Conservation (phyloP, 2,797 vertebrate species). For the Pogoniulus pusillus region DNA sequence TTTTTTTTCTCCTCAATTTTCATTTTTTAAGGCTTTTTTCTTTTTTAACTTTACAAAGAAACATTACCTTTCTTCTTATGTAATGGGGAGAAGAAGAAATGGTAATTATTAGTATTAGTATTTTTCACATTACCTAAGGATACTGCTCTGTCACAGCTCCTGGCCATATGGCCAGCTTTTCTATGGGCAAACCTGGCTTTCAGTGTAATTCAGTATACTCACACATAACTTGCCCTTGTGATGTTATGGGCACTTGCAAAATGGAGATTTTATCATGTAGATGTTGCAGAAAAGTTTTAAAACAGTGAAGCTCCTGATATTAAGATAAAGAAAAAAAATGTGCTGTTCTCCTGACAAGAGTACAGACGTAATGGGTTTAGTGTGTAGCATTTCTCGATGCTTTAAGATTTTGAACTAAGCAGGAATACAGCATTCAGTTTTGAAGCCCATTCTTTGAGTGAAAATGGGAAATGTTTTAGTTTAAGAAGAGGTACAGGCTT, state of each 20-base stretch:
- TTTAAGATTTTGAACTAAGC: neutral
- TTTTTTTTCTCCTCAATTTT: neutral
- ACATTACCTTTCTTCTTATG: neutral
- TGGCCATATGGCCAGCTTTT: conserved; percentile 42
- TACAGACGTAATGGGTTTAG: neutral
- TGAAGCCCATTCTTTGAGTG: neutral
- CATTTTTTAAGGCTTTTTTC: neutral
- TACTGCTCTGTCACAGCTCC: conserved; percentile 54
- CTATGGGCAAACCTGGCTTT: conserved; percentile 18
- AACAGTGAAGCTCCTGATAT: neutral
- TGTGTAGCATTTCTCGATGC: neutral
- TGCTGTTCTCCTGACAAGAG: neutral
- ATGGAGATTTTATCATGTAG: neutral
- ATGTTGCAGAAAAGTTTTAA: neutral
- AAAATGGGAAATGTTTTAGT: neutral
- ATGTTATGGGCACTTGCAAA: neutral
- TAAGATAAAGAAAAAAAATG: neutral
- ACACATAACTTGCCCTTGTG: neutral
- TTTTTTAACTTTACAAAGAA: neutral
- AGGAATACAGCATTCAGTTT: neutral
- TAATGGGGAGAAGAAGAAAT: neutral
- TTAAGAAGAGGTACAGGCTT: neutral
- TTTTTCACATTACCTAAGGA: conserved; percentile 20
- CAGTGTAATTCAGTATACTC: neutral
- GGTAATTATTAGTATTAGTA: neutral